Conservation (phyloP, 2,113 vertebrate species). For the Ictidomys tridecemlineatus region DNA sequence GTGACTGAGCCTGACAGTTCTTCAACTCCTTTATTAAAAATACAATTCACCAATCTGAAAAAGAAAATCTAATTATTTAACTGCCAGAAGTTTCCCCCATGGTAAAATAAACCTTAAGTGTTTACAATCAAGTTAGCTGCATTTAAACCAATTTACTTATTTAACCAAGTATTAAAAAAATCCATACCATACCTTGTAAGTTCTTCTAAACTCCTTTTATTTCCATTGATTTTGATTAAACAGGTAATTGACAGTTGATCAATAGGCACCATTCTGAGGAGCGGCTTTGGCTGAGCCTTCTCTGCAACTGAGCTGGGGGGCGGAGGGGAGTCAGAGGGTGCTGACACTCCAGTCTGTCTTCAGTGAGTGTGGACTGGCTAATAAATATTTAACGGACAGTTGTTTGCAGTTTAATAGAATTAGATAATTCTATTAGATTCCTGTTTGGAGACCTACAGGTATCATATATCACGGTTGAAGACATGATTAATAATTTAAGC, state of each 20-base stretch:
- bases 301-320: constrained; percentile 64
- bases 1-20: constrained; percentile 64
- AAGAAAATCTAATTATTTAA: constrained; percentile 82
- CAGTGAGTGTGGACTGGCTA: constrained; percentile 86
- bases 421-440: constrained; percentile 90
- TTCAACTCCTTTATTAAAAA: constrained; percentile 73
- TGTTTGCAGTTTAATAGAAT: constrained; percentile 91
- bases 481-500: constrained; percentile 90
- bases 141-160: constrained; percentile 83
- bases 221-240: constrained; percentile 87
- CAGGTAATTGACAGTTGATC: constrained; percentile 88
- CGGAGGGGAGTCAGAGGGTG: constrained; percentile 80
- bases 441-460: constrained; percentile 87
- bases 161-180: constrained; percentile 82
- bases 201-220: constrained; percentile 82
- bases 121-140: constrained; percentile 82
- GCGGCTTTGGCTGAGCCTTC: constrained; percentile 71
- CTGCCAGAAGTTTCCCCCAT: constrained; percentile 59
- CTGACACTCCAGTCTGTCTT: constrained; percentile 87
- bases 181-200: constrained; percentile 78
- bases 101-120: constrained; percentile 77
- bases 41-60: constrained; percentile 60
- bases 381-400: constrained; percentile 90
- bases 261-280: constrained; percentile 83
- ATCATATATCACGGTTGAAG: constrained; percentile 86